Base-by-base conservation (phyloP, 2,888 invertebrate species). In the Rapana venosa region DNA sequence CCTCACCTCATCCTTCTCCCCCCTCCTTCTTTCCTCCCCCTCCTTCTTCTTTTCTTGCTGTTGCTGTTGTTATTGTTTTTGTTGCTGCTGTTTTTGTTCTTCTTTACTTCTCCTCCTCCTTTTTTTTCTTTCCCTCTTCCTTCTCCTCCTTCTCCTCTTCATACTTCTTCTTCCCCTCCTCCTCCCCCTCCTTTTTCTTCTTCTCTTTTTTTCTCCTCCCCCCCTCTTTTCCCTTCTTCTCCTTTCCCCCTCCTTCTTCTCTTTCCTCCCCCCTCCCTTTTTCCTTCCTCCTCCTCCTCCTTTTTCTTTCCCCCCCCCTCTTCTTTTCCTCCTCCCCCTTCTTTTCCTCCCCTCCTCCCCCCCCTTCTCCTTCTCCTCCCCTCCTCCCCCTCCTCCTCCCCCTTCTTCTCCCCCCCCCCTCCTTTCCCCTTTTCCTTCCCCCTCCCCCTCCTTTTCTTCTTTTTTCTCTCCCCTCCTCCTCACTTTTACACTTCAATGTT, bases 331-430 rank as follows among this genome's bases (percentile, higher is more conserved):
- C 70, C 26, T 26, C 26, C 26, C 26, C 70, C 26, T 8, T n/a
- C 70, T n/a, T 8, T 26, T 22, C 26, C 70, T 70, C 70, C 26
- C 70, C 26, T 26, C 26, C 70, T 70, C 70, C 26, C 70, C 26
- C 70, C 26, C 70, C 26, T 26, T 70, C 70, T 70, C 70, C 26
- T 47, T 84, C 83, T 84, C 77, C 83, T 84, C 83, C 47, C 83
- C 47, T 20, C 22, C 47, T 36, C 84, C 20, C 47, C 15, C 47
- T 47, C 47, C 15, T 26, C 26, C 47, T 84, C 84, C 47, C 47
- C 47, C 84, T 84, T 1, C 20, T 8, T 70, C 0, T 70, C 22
- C 4, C 20, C 26, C 47, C 47, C 84, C 47, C 36, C 20, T 5
- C 0, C 84, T 56, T 20, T 84, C 47, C 47, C 13, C 47, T 47